phyloP scores from a whole-genome alignment of 2,888 invertebrate species.

The Lithophane leautieri region DNA sequence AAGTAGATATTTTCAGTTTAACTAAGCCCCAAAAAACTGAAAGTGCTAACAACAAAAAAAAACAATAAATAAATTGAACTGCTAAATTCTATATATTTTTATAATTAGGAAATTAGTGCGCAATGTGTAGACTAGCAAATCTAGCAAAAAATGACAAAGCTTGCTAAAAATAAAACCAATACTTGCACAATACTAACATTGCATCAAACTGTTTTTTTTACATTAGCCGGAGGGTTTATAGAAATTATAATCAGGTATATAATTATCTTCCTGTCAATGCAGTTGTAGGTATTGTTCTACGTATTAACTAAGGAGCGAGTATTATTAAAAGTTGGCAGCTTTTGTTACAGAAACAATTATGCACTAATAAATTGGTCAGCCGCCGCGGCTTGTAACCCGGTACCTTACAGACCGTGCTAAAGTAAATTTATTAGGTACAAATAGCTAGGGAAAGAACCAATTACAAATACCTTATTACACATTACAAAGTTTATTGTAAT shows the following conservation, averaged over 20 bases:
- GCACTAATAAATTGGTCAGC: conserved; percentile 78
- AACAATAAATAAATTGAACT: background rate
- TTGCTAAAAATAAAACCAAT: conserved; percentile 12
- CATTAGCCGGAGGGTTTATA: background rate
- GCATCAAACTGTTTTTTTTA: background rate
- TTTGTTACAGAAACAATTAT: conserved; percentile 71
- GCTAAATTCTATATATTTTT: background rate
- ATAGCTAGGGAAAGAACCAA: no score
- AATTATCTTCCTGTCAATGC: conserved; percentile 1
- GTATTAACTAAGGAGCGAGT: background rate
- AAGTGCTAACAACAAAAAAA: background rate
- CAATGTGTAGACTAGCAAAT: background rate
- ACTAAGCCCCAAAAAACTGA: background rate
- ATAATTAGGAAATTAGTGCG: background rate
- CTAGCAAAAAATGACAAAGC: background rate
- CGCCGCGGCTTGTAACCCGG: no score
- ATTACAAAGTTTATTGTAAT: no score
- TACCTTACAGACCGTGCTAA: no score
- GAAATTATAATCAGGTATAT: conserved; percentile 20
- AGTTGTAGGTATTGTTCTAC: conserved; percentile 20
- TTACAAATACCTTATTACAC: no score
- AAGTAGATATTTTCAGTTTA: background rate
- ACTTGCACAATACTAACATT: background rate
- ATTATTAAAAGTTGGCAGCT: conserved; percentile 32
- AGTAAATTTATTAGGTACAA: no score